These are phyloP conservation scores for Gastracanthus pulcherrimus DNA, from an alignment of 2,888 invertebrate genomes.

Conservation along the genomic window DNA sequence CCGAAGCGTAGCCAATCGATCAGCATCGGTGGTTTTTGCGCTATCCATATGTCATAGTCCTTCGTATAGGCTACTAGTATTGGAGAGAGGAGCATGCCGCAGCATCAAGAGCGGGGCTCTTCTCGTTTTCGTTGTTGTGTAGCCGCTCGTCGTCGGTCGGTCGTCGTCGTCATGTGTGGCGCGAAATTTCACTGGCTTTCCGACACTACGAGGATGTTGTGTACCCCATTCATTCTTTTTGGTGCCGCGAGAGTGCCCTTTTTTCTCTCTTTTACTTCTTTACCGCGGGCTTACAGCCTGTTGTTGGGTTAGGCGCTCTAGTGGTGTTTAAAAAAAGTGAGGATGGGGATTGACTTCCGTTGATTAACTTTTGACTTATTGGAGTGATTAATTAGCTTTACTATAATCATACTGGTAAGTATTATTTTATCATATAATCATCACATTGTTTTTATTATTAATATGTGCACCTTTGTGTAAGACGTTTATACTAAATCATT, in stretches of 20 bases:
- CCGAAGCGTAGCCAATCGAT: conserved; percentile 75
- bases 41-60: conserved; percentile 76
- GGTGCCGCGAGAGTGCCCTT: neutral
- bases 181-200: conserved; percentile 7
- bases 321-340: no score
- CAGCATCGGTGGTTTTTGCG: conserved; percentile 76
- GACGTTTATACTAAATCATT: no score
- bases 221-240: conserved; percentile 27
- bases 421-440: no score
- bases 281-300: neutral
- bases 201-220: neutral
- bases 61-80: no score
- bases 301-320: neutral
- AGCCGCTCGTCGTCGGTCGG: neutral
- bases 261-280: neutral
- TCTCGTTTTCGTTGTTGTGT: neutral
- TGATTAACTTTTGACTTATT: neutral
- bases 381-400: neutral
- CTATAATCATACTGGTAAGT: no score
- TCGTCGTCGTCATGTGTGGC: conserved; percentile 33
- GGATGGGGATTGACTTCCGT: neutral
- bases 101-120: conserved; percentile 72
- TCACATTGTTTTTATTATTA: no score
- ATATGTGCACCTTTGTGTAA: no score
- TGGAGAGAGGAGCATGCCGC: conserved; percentile 70